phyloP scores from a whole-genome alignment of 2,888 invertebrate species.

The Drosophila parthenogenetica region DNA sequence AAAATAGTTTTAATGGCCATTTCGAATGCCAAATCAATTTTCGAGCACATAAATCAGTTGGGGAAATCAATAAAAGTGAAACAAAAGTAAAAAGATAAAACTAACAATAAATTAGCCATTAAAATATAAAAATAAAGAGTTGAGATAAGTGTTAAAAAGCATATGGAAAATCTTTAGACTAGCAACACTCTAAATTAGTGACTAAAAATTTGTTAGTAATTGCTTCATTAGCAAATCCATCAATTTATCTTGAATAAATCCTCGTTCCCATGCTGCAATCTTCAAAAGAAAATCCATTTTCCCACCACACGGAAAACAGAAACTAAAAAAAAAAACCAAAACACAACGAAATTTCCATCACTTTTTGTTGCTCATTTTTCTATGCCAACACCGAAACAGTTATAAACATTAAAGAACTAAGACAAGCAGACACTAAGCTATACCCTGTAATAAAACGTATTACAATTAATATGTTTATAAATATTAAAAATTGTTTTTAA shows the following conservation, averaged over 20 bases:
- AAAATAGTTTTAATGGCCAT: constrained; percentile 44
- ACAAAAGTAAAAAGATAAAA: constrained; percentile 53
- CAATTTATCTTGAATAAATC: constrained; percentile 47
- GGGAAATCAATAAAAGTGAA: constrained; percentile 48
- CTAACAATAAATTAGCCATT: constrained; percentile 57
- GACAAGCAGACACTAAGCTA: constrained; percentile 13
- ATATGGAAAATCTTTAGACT: neutral
- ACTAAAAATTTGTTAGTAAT: constrained; percentile 49
- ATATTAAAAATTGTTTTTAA: constrained; percentile 8
- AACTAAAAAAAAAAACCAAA: neutral
- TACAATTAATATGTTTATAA: neutral
- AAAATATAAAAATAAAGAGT: constrained; percentile 48
- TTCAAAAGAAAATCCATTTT: constrained; percentile 67
- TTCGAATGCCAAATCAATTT: constrained; percentile 65
- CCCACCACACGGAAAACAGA: constrained; percentile 59
- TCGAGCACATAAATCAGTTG: constrained; percentile 60
- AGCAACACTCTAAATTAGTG: neutral
- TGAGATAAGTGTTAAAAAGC: constrained; percentile 20
- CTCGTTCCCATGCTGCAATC: constrained; percentile 23
- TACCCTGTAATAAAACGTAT: constrained; percentile 30
- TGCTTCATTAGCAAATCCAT: constrained; percentile 58
- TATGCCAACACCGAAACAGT: constrained; percentile 26
- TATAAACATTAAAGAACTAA: constrained; percentile 10
- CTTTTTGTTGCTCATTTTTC: constrained; percentile 25
- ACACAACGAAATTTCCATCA: constrained; percentile 47